Evolutionary conservation across 2,888 invertebrate species (phyloP).

Genomic region (Calephelis perditalis): DNA sequence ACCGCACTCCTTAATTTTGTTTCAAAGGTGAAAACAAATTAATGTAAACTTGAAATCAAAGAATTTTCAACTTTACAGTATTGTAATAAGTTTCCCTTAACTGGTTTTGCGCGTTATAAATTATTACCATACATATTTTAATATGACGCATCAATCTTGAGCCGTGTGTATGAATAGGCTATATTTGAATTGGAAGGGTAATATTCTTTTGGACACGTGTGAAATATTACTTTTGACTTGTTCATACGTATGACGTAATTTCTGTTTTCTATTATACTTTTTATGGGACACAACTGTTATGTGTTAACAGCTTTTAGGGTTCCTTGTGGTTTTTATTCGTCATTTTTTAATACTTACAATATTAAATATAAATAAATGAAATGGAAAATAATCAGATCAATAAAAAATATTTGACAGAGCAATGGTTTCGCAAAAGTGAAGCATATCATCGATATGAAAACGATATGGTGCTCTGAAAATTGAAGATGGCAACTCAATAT

Average conservation of each 20-base stretch:
- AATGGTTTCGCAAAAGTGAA: too few species aligned
- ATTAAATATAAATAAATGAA: too few species aligned
- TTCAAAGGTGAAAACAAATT: constrained; percentile 16
- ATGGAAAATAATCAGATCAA: too few species aligned
- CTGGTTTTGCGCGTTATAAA: constrained; percentile 35
- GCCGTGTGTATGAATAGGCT: constrained; percentile 51
- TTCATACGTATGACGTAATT: constrained; percentile 32
- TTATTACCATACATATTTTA: constrained; percentile 54
- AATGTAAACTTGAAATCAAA: constrained; percentile 7
- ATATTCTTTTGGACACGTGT: constrained; percentile 48
- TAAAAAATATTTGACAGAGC: too few species aligned
- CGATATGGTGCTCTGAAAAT: too few species aligned
- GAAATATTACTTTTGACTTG: constrained; percentile 34
- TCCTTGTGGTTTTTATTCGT: neutral
- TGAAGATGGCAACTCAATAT: too few species aligned
- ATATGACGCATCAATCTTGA: constrained; percentile 57
- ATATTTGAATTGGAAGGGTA: constrained; percentile 57
- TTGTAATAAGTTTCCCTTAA: constrained; percentile 14
- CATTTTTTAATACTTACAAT: too few species aligned
- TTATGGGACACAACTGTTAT: constrained; percentile 24
- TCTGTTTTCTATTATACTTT: constrained; percentile 22
- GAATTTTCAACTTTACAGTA: constrained; percentile 30
- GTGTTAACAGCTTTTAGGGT: constrained; percentile 22
- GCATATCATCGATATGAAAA: too few species aligned
- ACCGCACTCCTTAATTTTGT: constrained; percentile 26